Conservation (phyloP, 2,888 invertebrate species). For the Acronicta leporina region DNA sequence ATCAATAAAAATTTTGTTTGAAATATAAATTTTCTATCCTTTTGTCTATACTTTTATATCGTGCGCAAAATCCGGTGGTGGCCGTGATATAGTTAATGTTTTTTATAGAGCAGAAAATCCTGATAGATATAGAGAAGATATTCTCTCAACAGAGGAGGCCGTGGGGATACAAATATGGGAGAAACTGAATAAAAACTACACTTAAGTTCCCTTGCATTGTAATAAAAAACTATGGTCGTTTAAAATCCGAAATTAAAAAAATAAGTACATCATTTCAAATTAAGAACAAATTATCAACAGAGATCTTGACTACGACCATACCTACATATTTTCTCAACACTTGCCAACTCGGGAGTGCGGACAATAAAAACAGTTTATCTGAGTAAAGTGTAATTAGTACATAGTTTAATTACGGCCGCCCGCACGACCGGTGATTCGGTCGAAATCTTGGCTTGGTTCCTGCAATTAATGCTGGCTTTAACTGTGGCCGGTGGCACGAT, state of each 20-base stretch:
- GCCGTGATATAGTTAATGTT: too few relatives aligned
- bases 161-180: neutral
- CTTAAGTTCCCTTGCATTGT: too few relatives aligned
- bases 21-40: too few relatives aligned
- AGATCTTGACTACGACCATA: neutral
- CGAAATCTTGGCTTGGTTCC: constrained; percentile 80
- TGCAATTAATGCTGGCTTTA: constrained; percentile 82
- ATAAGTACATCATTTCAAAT: neutral
- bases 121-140: too few relatives aligned
- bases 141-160: too few relatives aligned
- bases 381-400: constrained; percentile 82
- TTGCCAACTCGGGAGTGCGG: constrained; percentile 26
- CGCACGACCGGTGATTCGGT: constrained; percentile 73
- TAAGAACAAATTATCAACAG: neutral
- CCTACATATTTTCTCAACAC: constrained; percentile 18
- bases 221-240: too few relatives aligned
- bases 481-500: constrained; percentile 73
- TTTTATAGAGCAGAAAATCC: too few relatives aligned
- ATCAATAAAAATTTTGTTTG: too few relatives aligned
- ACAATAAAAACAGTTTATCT: constrained; percentile 77
- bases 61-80: too few relatives aligned
- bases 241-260: too few relatives aligned
- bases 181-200: too few relatives aligned
- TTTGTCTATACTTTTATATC: too few relatives aligned
- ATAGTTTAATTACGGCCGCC: constrained; percentile 81